Percentiles rank a stretch among this genome's conserved stretches.
Evolutionary conservation across 1,140 invertebrate species (phyloP).

Genomic region (Brachionus koreanus): DNA sequence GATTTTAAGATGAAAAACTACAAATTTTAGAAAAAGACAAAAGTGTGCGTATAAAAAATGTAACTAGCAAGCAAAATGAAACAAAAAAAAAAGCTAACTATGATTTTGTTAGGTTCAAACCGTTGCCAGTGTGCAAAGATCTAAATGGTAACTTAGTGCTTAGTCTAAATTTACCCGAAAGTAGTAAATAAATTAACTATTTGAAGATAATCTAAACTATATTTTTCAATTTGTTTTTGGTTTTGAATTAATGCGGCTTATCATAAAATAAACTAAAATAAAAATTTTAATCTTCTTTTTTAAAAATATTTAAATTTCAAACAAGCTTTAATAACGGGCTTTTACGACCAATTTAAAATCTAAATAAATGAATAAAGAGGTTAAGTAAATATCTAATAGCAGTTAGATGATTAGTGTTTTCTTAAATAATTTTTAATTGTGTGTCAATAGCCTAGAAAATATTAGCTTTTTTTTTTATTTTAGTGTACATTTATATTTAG

Average conservation of each 20-base stretch:
- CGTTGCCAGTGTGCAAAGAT: slow-evolving; percentile 29
- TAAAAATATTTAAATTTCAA: not conserved
- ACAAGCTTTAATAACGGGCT: not conserved
- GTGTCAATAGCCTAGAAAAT: slow-evolving; percentile 15
- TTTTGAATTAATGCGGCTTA: not conserved
- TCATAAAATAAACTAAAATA: not conserved
- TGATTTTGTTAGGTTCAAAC: slow-evolving; percentile 17
- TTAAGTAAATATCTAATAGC: slow-evolving; percentile 10
- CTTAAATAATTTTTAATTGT: not conserved
- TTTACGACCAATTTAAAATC: not conserved
- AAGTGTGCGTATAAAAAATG: not conserved
- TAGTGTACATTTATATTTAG: not conserved
- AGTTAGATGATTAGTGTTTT: not conserved
- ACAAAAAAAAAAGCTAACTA: not conserved
- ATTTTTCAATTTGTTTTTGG: not conserved
- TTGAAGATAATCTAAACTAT: not conserved
- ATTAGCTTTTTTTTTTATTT: not conserved
- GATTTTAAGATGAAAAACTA: not conserved
- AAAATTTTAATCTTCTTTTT: not conserved
- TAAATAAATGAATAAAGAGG: not conserved
- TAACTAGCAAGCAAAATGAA: not conserved
- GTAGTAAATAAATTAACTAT: not conserved
- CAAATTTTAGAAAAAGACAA: not conserved
- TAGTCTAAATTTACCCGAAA: slow-evolving; percentile 26
- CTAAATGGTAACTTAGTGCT: slow-evolving; percentile 21